phyloP scores from a whole-genome alignment of 2,113 vertebrate genomes.

The Pygoscelis adeliae region DNA sequence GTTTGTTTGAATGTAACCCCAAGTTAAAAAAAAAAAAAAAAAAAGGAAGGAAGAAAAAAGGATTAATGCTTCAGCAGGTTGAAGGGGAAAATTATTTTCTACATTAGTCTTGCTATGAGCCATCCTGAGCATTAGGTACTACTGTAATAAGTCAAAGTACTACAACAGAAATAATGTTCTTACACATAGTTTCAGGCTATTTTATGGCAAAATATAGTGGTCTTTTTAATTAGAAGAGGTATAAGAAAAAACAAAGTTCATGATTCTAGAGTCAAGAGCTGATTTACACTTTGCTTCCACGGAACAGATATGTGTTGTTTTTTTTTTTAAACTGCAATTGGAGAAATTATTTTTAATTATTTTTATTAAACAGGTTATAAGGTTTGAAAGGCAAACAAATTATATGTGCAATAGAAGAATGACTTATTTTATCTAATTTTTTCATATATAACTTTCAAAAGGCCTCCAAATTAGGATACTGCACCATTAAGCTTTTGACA shows the following conservation, averaged over 20 bases:
- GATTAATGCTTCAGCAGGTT: conserved; percentile 33
- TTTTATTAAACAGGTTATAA: background rate
- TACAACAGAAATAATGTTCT: conserved; percentile 21
- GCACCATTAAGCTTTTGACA: conserved; percentile 82
- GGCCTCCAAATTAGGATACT: conserved; percentile 69
- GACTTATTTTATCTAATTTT: conserved; percentile 63
- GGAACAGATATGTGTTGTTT: accelerated
- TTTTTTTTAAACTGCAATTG: background rate
- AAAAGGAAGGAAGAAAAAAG: background rate
- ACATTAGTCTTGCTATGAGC: conserved; percentile 43
- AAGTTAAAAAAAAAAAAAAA: background rate
- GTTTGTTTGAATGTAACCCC: conserved; percentile 14
- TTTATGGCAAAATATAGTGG: background rate
- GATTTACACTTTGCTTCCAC: background rate
- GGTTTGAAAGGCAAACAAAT: conserved; percentile 38
- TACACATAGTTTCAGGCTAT: background rate
- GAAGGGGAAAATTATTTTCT: conserved; percentile 52
- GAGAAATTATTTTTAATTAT: background rate
- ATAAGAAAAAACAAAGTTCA: background rate
- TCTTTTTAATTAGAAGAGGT: conserved; percentile 17
- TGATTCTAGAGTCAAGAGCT: background rate
- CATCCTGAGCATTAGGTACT: conserved; percentile 19
- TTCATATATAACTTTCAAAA: conserved; percentile 62
- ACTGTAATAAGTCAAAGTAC: conserved; percentile 27
- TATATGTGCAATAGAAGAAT: background rate